phyloP scores from a whole-genome alignment of 2,113 vertebrate species.

The Rhadina sibilatrix region DNA sequence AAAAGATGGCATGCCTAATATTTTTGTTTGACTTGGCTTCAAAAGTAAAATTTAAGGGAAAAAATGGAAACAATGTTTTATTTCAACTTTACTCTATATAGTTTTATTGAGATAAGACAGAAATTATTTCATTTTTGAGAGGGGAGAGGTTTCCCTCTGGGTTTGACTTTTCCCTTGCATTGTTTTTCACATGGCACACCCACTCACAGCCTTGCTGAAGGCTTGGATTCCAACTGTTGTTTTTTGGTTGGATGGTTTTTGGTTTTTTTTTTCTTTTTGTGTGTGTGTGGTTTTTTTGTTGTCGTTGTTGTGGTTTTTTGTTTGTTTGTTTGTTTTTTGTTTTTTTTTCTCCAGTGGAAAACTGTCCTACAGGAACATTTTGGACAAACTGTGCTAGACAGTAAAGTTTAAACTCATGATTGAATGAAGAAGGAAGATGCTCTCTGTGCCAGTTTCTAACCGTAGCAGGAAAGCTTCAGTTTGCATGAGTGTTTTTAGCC shows the following conservation, averaged over 20 bases:
- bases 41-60: background rate
- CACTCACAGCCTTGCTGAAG: background rate
- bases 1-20: background rate
- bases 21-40: background rate
- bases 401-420: background rate
- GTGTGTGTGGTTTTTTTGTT: too few species aligned
- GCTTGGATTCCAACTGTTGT: background rate
- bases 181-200: background rate
- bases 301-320: too few species aligned
- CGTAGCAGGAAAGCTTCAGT: accelerated
- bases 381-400: background rate
- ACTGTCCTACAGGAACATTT: background rate
- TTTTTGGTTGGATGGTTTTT: too few species aligned
- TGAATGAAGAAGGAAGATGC: background rate
- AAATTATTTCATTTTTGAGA: background rate
- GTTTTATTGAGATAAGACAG: background rate
- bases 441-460: background rate
- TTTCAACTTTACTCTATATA: background rate
- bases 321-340: too few species aligned
- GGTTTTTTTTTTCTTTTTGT: too few species aligned
- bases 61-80: background rate
- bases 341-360: background rate
- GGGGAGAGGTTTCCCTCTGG: background rate
- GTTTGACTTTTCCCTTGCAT: background rate
- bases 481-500: background rate